Evolutionary conservation across 23 tunicate species (phyloP).

Genomic region (Clavelina lepadiformis): DNA sequence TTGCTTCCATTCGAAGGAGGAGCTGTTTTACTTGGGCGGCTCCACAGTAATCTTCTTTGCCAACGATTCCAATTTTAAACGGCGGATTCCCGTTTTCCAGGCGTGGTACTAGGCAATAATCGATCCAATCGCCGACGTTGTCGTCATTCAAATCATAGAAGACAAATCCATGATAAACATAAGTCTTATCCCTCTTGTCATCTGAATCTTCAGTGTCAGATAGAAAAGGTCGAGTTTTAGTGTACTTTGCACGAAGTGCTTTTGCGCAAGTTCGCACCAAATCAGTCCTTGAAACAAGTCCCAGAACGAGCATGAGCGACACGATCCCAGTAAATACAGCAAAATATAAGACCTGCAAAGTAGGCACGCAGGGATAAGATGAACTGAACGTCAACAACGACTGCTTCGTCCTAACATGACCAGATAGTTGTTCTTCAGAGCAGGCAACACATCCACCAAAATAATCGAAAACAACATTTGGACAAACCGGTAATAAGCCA

Average conservation of each 20-base stretch:
- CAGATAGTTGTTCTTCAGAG: too few relatives aligned
- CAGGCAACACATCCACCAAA: constrained; percentile 35
- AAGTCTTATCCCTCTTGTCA: background rate
- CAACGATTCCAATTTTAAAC: constrained; percentile 8
- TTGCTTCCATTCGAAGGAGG: constrained; percentile 21
- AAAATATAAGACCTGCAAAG: too few relatives aligned
- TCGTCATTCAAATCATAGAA: constrained; percentile 11
- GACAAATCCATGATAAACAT: constrained; percentile 22
- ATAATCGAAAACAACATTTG: constrained; percentile 2
- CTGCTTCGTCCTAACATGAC: background rate
- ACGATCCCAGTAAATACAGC: too few relatives aligned
- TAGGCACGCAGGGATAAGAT: background rate
- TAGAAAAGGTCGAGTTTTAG: too few relatives aligned
- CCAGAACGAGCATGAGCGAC: too few relatives aligned
- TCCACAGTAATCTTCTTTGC: constrained; percentile 36
- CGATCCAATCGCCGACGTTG: constrained; percentile 27
- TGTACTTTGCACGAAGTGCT: too few relatives aligned
- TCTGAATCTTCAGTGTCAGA: too few relatives aligned
- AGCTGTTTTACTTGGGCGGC: constrained; percentile 14
- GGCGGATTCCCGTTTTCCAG: constrained; percentile 1
- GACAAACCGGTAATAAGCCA: constrained; percentile 29
- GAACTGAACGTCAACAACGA: constrained; percentile 20
- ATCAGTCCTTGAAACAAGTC: too few relatives aligned
- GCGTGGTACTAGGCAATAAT: constrained; percentile 10
- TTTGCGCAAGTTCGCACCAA: too few relatives aligned